Base-by-base conservation (phyloP, 2,113 vertebrate species). In the Irena cyanogastra region DNA sequence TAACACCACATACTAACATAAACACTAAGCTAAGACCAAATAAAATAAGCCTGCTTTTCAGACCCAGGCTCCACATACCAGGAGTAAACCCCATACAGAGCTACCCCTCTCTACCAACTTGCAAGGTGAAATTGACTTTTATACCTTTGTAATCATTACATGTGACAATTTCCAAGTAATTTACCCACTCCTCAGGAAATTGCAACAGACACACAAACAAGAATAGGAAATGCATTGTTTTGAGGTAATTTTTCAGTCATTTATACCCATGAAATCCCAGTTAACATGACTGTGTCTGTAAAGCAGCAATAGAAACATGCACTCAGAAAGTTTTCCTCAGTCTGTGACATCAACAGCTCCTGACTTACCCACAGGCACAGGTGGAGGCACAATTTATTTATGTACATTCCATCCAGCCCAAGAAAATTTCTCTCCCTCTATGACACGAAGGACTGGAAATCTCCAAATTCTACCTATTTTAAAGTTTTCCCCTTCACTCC, bases 401-500 rank as follows among this genome's bases (percentile, higher is more conserved):
- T 5, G 23, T 2, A 21, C 68, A 41, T 22, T 49, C 10, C 11
- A 3, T 19, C 70, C 42, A 30, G 37, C 76, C 66, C 17, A 42
- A 53, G 39, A 30, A 57, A 84, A 77, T 4, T 8, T 41, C 28
- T 21, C 31, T 59, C 22, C 26, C 31, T 64, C 66, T 54, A 4
- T 3, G 22, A 21, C 23, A 60, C 10, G 50, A 72, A 65, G 7
- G 10, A 72, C 30, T 8, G 7, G 18, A 74, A 84, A 50, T 20
- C 5, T 42, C 15, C 50, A 42, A 35, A 82, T 37, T 49, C 16
- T 31, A 33, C 2, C 3, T 2, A 1, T 47, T 6, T 11, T 35
- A 13, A 6, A 18, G 13, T 35, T 27, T 27, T 9, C 0, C 6
- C 6, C 16, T 13, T 35, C n/a, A 22, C 13, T 39, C 3, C 0